These are phyloP conservation scores for Cantharis rufa DNA, from an alignment of 2,888 invertebrate species.

Conservation along the genomic window DNA sequence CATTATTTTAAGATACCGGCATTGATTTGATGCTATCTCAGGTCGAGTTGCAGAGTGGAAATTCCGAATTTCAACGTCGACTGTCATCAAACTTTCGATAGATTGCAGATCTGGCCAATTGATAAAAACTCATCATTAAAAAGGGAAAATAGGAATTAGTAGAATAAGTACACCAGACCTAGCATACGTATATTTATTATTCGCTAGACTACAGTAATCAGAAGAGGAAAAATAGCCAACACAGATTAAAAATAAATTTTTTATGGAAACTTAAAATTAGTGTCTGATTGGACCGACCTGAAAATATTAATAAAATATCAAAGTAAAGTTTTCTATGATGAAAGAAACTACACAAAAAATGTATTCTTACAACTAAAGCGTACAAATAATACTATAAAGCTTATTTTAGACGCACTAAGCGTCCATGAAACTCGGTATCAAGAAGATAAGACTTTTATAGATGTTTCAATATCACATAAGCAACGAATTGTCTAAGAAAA, in stretches of 20 bases:
- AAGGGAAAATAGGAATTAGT: background rate
- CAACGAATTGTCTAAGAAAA: background rate
- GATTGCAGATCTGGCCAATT: no score
- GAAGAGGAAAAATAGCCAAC: background rate
- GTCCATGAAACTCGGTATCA: background rate
- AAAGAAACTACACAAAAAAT: background rate
- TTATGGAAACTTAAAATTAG: background rate
- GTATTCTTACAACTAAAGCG: background rate
- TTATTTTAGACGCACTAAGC: background rate
- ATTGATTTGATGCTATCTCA: background rate
- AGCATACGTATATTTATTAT: background rate
- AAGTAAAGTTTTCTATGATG: background rate
- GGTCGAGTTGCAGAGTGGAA: no score
- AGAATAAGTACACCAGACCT: background rate
- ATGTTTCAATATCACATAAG: slow-evolving; percentile 4
- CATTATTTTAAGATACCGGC: background rate
- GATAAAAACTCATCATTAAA: no score
- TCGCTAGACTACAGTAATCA: background rate
- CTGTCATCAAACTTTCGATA: no score
- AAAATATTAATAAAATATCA: background rate
- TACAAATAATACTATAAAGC: background rate
- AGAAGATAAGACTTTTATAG: slow-evolving; percentile 2
- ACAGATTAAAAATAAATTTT: background rate
- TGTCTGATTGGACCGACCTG: background rate
- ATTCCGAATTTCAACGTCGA: no score